Conservation (phyloP, 1,140 invertebrate species). For the Druon quercuslanigerum region DNA sequence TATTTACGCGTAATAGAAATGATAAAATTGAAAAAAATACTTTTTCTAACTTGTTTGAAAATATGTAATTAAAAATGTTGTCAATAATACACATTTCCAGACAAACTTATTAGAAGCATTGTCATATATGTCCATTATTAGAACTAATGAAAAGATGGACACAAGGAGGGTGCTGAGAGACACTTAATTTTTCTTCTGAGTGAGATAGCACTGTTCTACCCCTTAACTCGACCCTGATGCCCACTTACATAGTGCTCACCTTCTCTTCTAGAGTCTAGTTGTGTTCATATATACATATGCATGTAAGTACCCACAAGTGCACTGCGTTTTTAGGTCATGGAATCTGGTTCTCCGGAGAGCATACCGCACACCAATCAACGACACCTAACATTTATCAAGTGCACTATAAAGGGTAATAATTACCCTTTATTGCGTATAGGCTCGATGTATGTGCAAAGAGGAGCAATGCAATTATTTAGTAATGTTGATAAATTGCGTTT, state of each 20-base stretch:
- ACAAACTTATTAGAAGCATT: too few species aligned
- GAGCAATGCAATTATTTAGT: constrained; percentile 13
- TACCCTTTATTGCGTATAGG: constrained; percentile 3
- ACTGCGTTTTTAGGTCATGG: constrained; percentile 18
- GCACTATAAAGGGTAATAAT: constrained; percentile 27
- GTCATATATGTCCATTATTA: too few species aligned
- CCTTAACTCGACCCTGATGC: constrained; percentile 23
- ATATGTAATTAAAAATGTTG: too few species aligned
- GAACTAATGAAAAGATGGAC: background rate
- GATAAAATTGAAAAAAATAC: too few species aligned
- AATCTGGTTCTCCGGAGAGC: constrained; percentile 27
- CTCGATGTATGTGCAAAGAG: background rate
- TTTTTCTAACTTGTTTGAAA: too few species aligned
- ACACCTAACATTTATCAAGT: constrained; percentile 26
- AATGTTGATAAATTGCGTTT: background rate
- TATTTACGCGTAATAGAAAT: too few species aligned
- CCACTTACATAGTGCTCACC: constrained; percentile 24
- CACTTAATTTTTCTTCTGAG: background rate
- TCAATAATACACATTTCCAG: too few species aligned
- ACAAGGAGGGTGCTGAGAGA: background rate
- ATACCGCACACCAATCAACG: constrained; percentile 5
- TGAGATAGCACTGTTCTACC: constrained; percentile 17
- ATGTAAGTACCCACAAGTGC: background rate
- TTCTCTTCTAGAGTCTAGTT: background rate
- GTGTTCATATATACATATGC: constrained; percentile 2